Base-by-base conservation (phyloP, 2,113 vertebrate genomes). In the Notothenia coriiceps region DNA sequence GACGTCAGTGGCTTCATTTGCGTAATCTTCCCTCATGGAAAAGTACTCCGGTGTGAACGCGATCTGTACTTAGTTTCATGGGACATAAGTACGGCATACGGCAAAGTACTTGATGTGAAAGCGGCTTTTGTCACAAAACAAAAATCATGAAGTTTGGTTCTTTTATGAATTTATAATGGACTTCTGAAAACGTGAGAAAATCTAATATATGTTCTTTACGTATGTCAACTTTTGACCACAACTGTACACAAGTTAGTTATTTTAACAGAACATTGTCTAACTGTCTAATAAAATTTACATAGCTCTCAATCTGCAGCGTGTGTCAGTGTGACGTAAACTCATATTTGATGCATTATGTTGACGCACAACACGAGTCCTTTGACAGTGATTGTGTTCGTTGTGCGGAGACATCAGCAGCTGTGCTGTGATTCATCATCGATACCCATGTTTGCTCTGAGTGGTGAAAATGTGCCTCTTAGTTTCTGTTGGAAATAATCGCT, bases 371-470 rank as follows among this genome's bases (percentile, higher is more conserved):
- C 12, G 4, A 2, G 17, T 50, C 52, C 49, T 67, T 9, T 62
- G 56, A 77, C 56, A 10, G 33, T 44, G 20, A 59, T 59, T 17
- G 17, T 56, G 20, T 22, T 33, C 25, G 1, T 68, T 65, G 54
- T 61, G 20, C 22, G 10, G 62, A 46, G 12, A 29, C 7, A 47
- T 68, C 20, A n/a, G 49, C 43, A 14, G 17, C 54, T 61, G 63
- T 20, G 51, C 33, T 40, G 67, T 46, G 67, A 71, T 62, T 84
- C 40, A 59, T 69, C 0, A 22, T 0, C 47, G 20, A 49, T 55
- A 33, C 60, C 29, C 59, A 35, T 55, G 25, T 65, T 55, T 49
- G 56, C 43, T 50, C 18, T 72, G n/a, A 71, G 29, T 12, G 20
- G 13, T 59, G 29, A 43, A 17, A 60, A 25, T 25, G 25, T 25